Conservation (phyloP, 2,797 vertebrate genomes). For the Sebastes taczanowskii region DNA sequence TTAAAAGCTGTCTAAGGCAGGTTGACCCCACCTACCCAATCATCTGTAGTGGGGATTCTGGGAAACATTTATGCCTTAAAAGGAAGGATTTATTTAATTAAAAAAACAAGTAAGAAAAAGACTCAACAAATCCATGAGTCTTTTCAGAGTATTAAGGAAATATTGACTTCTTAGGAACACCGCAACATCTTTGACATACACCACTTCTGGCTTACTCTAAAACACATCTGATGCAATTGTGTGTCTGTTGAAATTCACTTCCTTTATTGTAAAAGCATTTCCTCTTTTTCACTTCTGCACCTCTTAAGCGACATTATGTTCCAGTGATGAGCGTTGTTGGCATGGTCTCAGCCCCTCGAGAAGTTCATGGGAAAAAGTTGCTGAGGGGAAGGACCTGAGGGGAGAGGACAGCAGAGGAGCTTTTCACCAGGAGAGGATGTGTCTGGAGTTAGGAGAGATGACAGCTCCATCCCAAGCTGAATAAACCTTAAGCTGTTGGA, state of each 20-base stretch:
- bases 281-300: constrained; percentile 52
- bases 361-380: constrained; percentile 56
- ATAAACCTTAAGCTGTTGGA: constrained; percentile 7
- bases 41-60: background rate
- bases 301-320: constrained; percentile 19
- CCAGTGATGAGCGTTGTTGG: constrained; percentile 40
- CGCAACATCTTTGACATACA: background rate
- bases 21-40: background rate
- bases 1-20: background rate
- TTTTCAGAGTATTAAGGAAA: background rate
- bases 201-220: background rate
- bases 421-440: constrained; percentile 1
- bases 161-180: background rate
- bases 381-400: constrained; percentile 50
- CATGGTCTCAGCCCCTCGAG: constrained; percentile 52
- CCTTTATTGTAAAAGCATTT: constrained; percentile 39
- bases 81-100: background rate
- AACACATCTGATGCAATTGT: background rate
- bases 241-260: constrained; percentile 36
- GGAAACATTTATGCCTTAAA: background rate
- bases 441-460: background rate
- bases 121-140: background rate
- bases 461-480: constrained; percentile 10
- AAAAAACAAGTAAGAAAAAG: background rate
- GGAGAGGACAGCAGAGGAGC: constrained; percentile 30